phyloP scores from a whole-genome alignment of 2,113 vertebrate genomes.

The Orcinus orca region DNA sequence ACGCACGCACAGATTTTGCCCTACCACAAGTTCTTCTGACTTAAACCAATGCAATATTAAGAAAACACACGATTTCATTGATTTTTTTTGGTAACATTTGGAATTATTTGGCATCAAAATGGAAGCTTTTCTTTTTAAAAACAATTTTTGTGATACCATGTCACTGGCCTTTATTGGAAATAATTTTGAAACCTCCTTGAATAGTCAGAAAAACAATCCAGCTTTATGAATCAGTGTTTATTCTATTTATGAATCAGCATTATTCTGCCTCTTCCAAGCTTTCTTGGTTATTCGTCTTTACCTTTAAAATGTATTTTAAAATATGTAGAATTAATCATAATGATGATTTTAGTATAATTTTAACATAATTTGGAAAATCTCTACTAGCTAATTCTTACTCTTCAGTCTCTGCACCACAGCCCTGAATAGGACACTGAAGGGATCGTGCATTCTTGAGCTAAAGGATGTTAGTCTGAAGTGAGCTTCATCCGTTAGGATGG shows the following conservation, averaged over 20 bases:
- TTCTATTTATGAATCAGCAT: neutral
- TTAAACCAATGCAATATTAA: constrained; percentile 23
- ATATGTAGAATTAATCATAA: neutral
- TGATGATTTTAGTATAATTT: neutral
- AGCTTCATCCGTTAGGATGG: neutral
- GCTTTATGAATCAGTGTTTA: neutral
- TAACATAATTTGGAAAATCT: neutral
- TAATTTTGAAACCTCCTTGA: constrained; percentile 3
- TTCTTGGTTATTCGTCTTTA: neutral
- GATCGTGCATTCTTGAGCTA: neutral
- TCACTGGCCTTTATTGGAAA: neutral
- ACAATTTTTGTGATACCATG: neutral
- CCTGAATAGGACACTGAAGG: neutral
- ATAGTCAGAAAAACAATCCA: neutral
- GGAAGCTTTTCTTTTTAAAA: constrained; percentile 35
- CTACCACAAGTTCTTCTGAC: neutral
- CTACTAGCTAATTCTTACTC: neutral
- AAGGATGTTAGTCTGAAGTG: neutral
- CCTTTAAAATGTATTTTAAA: constrained; percentile 21
- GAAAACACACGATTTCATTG: neutral
- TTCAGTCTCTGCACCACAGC: neutral
- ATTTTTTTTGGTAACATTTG: neutral
- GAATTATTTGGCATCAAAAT: neutral
- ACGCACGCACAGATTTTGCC: neutral
- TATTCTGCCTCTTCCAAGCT: neutral